A percentile compares a stretch with the other conserved stretches of the same genome.
Evolutionary conservation across 2,888 invertebrate genomes (phyloP).

Genomic region (Scaptomyza tumidula): DNA sequence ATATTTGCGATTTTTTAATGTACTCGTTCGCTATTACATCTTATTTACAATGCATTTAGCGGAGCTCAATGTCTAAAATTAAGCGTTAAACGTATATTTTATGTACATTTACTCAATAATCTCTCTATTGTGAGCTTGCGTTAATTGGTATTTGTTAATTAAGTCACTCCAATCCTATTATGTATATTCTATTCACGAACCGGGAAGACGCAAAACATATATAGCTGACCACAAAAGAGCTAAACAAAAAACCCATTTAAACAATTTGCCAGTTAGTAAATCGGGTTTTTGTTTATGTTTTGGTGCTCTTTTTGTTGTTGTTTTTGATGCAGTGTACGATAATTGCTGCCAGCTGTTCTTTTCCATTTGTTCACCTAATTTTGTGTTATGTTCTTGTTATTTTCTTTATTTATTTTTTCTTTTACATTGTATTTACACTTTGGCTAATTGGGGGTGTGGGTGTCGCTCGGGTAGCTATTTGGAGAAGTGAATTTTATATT

Average conservation of each 20-base stretch:
- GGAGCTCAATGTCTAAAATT: slow-evolving; percentile 37
- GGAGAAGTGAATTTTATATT: slow-evolving; percentile 22
- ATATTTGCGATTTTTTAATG: slow-evolving; percentile 21
- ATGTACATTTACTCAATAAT: slow-evolving; percentile 59
- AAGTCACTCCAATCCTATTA: slow-evolving; percentile 26
- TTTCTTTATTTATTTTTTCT: not conserved
- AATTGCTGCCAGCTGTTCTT: slow-evolving; percentile 3
- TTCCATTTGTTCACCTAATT: slow-evolving; percentile 14
- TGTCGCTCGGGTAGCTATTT: slow-evolving; percentile 22
- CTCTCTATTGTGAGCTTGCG: slow-evolving; percentile 42
- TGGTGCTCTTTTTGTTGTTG: not conserved
- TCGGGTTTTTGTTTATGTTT: slow-evolving; percentile 14
- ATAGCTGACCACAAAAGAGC: slow-evolving; percentile 7
- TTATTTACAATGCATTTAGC: slow-evolving; percentile 41
- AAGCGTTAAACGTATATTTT: slow-evolving; percentile 48
- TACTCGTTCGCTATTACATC: slow-evolving; percentile 21
- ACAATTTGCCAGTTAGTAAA: slow-evolving; percentile 28
- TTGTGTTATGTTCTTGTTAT: slow-evolving; percentile 23
- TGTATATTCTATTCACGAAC: slow-evolving; percentile 37
- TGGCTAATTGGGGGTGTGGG: slow-evolving; percentile 47
- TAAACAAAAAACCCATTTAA: slow-evolving; percentile 5
- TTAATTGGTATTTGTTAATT: slow-evolving; percentile 46
- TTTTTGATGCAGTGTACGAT: slow-evolving; percentile 18
- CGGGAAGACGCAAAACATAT: slow-evolving; percentile 13
- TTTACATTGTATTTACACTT: slow-evolving; percentile 54